Conservation (phyloP, 2,797 vertebrate species). For the Pristis pectinata region DNA sequence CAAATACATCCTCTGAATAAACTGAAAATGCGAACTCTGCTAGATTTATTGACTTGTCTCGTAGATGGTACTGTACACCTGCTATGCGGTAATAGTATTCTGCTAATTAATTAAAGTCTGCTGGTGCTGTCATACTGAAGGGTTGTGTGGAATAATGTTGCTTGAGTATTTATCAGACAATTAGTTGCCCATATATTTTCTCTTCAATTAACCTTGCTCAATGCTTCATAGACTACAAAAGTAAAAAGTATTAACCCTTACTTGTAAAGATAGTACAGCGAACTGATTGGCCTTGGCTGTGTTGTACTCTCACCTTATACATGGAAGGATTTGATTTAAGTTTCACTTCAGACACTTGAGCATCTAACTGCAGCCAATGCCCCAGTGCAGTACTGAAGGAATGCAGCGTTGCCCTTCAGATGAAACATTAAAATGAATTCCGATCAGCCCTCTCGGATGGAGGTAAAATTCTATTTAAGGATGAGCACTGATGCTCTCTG, state of each 20-base stretch:
- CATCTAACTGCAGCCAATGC: neutral
- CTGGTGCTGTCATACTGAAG: neutral
- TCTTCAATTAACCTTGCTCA: constrained; percentile 24
- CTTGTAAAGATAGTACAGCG: neutral
- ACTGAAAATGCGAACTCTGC: constrained; percentile 22
- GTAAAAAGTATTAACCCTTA: neutral
- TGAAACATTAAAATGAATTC: too few relatives aligned
- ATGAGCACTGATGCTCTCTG: too few relatives aligned
- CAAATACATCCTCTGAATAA: constrained; percentile 30
- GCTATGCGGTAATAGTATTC: constrained; percentile 22
- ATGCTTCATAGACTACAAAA: neutral
- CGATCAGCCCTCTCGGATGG: too few relatives aligned
- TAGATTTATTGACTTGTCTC: constrained; percentile 30
- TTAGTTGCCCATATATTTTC: constrained; percentile 34
- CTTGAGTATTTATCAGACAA: constrained; percentile 21
- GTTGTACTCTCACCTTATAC: neutral
- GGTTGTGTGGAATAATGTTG: constrained; percentile 13
- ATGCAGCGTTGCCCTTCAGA: neutral
- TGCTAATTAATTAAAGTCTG: constrained; percentile 32
- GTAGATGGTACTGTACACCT: constrained; percentile 24
- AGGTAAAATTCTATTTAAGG: neutral
- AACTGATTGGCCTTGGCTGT: neutral
- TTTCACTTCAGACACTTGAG: neutral
- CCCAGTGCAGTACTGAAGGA: neutral
- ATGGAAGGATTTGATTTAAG: too few relatives aligned